Evolutionary conservation across 2,797 vertebrate genomes (phyloP), one percentile per base, ranked within the genome.

Genomic region (Corythornis leucogaster): DNA sequence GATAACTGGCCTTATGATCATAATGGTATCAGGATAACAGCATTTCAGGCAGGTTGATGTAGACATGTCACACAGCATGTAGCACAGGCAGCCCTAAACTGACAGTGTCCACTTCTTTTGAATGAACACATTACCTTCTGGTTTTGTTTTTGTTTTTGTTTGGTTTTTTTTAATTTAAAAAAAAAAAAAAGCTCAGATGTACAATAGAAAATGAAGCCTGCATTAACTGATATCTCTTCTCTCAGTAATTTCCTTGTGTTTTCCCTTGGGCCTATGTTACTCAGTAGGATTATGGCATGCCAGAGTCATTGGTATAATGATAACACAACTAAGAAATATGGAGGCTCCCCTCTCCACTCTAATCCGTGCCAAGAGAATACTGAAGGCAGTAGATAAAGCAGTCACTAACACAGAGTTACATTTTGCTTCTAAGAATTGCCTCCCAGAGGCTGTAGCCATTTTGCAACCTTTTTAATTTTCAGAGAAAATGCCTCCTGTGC

Each of bases 341-440:
- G 76, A 89, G 55, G 71, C 76, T 81, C 35, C 51, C 75, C 77
- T 83, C 75, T 74, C 68, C 80, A 64, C 2, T 0, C 61, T 95
- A 93, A 96, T 93, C 79, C 0, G 0, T 84, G 70, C 67, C 58
- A 79, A 73, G 93, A 91, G 87, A 94, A 87, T 85, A 75, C 73
- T 94, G 92, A 96, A 88, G 51, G 59, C 63, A 80, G 78, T 48
- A 95, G 92, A 96, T 96, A 92, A 95, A 92, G 62, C 30, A 87
- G 73, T 85, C 87, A 54, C 66, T 64, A 80, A 55, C 69, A 74
- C 26, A 57, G 48, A 93, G 58, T 67, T 91, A 88, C 73, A 69
- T 80, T 95, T 80, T 71, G 22, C 40, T 55, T 45, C 80, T 53
- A 90, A 59, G 86, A 95, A 81, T 81, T 68, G 53, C 54, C 33